phyloP scores from a whole-genome alignment of 1,140 invertebrate genomes.

The Choristoneura fumiferana region DNA sequence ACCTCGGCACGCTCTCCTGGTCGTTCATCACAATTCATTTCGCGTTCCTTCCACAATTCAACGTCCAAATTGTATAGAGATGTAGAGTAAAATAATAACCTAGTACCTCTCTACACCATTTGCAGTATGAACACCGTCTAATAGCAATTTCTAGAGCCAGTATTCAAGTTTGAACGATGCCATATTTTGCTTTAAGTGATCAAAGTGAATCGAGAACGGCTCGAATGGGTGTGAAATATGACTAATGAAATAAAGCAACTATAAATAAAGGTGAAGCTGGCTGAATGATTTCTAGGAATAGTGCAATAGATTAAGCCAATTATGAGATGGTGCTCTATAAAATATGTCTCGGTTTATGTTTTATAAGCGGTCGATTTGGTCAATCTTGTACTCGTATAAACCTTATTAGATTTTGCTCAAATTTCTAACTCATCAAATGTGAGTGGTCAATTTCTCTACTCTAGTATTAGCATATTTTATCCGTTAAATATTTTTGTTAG shows the following conservation, averaged over 20 bases:
- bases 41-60: conserved; percentile 25
- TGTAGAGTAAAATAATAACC: conserved; percentile 11
- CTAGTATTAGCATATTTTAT: too few species aligned
- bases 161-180: not conserved
- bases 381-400: too few species aligned
- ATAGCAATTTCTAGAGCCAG: not conserved
- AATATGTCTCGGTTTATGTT: not conserved
- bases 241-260: conserved; percentile 26
- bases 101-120: not conserved
- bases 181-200: conserved; percentile 16
- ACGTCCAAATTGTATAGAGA: conserved; percentile 22
- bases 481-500: too few species aligned
- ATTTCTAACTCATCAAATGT: too few species aligned
- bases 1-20: conserved; percentile 12
- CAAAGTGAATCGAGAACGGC: conserved; percentile 15
- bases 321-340: not conserved
- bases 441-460: too few species aligned
- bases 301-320: conserved; percentile 15
- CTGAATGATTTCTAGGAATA: conserved; percentile 13
- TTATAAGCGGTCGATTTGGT: not conserved
- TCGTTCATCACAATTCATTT: conserved; percentile 34
- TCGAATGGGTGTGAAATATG: conserved; percentile 21
- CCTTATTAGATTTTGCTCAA: too few species aligned
- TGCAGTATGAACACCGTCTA: not conserved
- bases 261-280: conserved; percentile 12